A percentile compares a stretch with the other conserved stretches of the same genome.
Evolutionary conservation across 2,888 invertebrate species (phyloP).

Genomic region (Dyspetes luteomarginatus): DNA sequence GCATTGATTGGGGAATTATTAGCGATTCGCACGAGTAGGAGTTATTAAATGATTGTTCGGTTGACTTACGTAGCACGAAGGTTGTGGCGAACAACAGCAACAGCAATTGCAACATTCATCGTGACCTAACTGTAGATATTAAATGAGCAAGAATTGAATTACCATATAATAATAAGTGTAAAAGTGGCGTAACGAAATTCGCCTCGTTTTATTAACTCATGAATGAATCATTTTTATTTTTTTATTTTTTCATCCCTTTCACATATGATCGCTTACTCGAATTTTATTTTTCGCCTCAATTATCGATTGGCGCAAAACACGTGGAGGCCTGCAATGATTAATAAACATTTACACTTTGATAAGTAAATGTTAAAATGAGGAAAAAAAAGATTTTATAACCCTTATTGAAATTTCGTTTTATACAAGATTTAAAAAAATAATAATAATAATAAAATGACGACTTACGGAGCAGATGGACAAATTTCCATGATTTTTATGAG

Average conservation of each 20-base stretch:
- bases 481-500: conserved; percentile 76
- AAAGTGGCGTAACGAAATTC: conserved; percentile 38
- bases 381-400: conserved; percentile 3
- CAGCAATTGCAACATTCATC: conserved; percentile 78
- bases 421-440: background rate
- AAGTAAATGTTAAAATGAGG: background rate
- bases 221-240: conserved; percentile 37
- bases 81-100: conserved; percentile 75
- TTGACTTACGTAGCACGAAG: conserved; percentile 72
- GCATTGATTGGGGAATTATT: background rate
- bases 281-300: conserved; percentile 77
- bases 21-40: conserved; percentile 36
- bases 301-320: conserved; percentile 69
- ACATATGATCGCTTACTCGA: conserved; percentile 69
- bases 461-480: conserved; percentile 75
- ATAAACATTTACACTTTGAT: background rate
- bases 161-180: conserved; percentile 53
- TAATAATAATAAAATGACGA: too few species aligned
- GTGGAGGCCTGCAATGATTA: conserved; percentile 52
- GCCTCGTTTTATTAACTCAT: conserved; percentile 1
- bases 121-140: conserved; percentile 75
- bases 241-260: background rate
- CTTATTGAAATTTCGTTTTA: conserved; percentile 12
- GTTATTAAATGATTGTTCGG: conserved; percentile 38
- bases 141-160: conserved; percentile 57